These are phyloP conservation scores for Psittacula echo DNA, from an alignment of 2,797 vertebrate species.

Conservation along the genomic window DNA sequence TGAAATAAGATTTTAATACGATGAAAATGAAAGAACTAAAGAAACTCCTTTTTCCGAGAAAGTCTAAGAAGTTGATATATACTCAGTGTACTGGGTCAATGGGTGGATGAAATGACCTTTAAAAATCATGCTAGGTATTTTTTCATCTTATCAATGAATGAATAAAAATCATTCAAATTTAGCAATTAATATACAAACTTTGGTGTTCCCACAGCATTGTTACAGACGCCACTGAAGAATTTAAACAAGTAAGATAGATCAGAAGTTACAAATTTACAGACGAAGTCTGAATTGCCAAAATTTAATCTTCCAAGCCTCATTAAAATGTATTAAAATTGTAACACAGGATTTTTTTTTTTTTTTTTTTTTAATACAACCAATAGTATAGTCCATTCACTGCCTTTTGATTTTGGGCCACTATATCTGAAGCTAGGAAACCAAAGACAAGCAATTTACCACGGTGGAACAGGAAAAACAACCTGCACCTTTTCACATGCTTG, in stretches of 20 bases:
- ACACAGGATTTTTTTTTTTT: background rate
- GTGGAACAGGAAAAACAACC: background rate
- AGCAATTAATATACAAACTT: background rate
- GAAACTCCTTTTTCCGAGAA: background rate
- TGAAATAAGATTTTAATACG: background rate
- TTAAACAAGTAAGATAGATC: background rate
- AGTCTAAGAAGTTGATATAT: background rate
- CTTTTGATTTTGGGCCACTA: background rate
- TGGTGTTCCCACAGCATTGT: background rate
- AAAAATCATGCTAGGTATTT: background rate
- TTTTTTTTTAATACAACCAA: background rate
- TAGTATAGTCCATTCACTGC: background rate
- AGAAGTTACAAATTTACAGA: background rate
- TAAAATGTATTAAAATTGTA: background rate
- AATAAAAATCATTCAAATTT: background rate
- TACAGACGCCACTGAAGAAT: background rate
- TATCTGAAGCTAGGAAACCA: background rate
- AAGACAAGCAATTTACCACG: background rate
- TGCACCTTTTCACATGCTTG: background rate
- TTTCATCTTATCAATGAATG: background rate
- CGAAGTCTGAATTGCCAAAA: background rate
- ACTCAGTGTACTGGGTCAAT: fast-evolving
- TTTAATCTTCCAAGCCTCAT: background rate
- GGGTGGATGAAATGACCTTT: background rate
- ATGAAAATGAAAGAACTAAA: background rate